A percentile compares a stretch with the other conserved stretches of the same genome.
These are phyloP conservation scores for Borostomias antarcticus DNA, from an alignment of 2,797 vertebrate genomes.

Conservation along the genomic window DNA sequence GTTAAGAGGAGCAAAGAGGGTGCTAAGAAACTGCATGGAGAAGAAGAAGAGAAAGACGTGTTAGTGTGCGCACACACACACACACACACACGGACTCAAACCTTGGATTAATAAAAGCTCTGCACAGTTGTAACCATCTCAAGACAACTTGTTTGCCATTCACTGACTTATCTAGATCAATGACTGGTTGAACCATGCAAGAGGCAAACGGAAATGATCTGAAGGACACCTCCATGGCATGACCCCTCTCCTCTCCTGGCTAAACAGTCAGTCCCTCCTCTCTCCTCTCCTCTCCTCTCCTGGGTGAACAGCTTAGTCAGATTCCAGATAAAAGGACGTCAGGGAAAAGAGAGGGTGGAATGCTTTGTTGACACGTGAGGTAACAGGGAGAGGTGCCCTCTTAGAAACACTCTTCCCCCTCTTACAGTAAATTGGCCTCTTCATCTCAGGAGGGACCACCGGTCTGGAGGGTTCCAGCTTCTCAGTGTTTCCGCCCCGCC, in stretches of 20 bases:
- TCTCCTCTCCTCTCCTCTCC: neutral
- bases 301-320: conserved; percentile 22
- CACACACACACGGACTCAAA: neutral
- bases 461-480: too few relatives aligned
- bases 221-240: too few relatives aligned
- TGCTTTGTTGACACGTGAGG: neutral
- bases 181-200: neutral
- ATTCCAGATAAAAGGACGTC: conserved; percentile 42
- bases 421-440: neutral
- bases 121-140: too few relatives aligned
- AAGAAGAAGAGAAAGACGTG: conserved; percentile 38
- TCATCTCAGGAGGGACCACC: neutral
- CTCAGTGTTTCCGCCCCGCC: too few relatives aligned
- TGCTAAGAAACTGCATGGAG: conserved; percentile 92
- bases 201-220: too few relatives aligned
- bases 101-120: too few relatives aligned
- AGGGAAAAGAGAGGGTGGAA: neutral
- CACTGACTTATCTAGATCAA: too few relatives aligned
- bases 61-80: conserved; percentile 27
- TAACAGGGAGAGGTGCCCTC: neutral
- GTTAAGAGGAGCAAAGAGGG: conserved; percentile 96
- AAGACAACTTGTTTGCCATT: too few relatives aligned
- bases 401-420: neutral
- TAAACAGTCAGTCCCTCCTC: neutral
- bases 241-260: neutral